phyloP scores from a whole-genome alignment of 1,140 invertebrate species.

The Cardiocondyla obscurior region DNA sequence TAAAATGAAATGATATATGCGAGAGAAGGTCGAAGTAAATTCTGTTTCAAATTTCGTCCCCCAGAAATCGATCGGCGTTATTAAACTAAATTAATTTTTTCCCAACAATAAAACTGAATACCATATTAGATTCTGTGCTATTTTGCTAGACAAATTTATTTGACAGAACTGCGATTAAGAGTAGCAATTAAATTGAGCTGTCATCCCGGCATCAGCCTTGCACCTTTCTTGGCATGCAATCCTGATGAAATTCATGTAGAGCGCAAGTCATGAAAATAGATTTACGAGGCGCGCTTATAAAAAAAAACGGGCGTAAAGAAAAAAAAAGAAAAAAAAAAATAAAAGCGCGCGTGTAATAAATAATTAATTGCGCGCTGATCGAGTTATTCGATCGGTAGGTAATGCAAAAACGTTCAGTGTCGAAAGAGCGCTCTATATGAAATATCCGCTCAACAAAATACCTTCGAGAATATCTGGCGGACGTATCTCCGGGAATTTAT shows the following conservation, averaged over 20 bases:
- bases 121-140: neutral
- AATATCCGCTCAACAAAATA: neutral
- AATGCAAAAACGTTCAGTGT: neutral
- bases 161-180: neutral
- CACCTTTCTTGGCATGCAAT: neutral
- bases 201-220: neutral
- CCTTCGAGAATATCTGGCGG: neutral
- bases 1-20: neutral
- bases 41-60: neutral
- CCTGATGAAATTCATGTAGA: neutral
- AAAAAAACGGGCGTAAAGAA: no score
- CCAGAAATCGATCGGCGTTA: neutral
- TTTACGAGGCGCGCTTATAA: neutral
- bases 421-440: neutral
- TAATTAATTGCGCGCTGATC: neutral
- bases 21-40: neutral
- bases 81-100: neutral
- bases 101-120: neutral
- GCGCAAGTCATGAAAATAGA: neutral
- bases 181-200: neutral
- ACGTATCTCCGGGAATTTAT: neutral
- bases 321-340: no score
- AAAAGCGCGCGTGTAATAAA: neutral
- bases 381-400: neutral
- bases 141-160: neutral